Evolutionary conservation across 2,888 invertebrate species (phyloP), one percentile per base, ranked within the genome.

Genomic region (Latheticus oryzae): DNA sequence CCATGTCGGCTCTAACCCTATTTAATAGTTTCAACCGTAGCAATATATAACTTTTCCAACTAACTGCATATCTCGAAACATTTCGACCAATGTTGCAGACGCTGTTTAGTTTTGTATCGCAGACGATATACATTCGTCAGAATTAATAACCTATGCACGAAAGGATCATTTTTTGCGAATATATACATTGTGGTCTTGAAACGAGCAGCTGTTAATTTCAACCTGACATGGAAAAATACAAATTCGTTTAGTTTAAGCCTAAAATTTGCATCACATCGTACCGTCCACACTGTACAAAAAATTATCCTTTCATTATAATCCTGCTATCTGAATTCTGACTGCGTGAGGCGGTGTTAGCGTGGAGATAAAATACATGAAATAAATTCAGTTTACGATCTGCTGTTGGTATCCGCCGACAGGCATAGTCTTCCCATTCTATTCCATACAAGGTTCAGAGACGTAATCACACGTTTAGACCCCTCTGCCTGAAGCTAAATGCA

Each of bases 21-120:
- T 50, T 50, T 50, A 50, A 50, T 50, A 38, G 50, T 38, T 50
- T 28, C 50, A 50, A 32, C 37, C 24, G 38, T 50, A 37, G 50
- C 24, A 50, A 50, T 50, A 50, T 50, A 50, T 50, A 50, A 50
- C 50, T 50, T 50, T 50, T 38, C n/a, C 50, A 50, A 50, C 50
- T 37, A 38, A n/a, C 50, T 19, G 26, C 50, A 28, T 50, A 50
- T 50, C 50, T 50, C 38, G 37, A 28, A 50, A 50, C 37, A 28
- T 50, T 50, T 30, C 16, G 26, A 47, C 47, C 47, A 33, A 47
- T 47, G n/a, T n/a, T n/a, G n/a, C n/a, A 5, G 4, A 4, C 21
- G 21, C 5, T 5, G 21, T 21, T 21, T 21, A 5, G 21, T 21
- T 4, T 21, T 21, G 5, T 4, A 4, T 5, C 4, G n/a, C n/a